Base-by-base conservation (phyloP, 2,888 invertebrate species). In the Rhamnusium bicolor region DNA sequence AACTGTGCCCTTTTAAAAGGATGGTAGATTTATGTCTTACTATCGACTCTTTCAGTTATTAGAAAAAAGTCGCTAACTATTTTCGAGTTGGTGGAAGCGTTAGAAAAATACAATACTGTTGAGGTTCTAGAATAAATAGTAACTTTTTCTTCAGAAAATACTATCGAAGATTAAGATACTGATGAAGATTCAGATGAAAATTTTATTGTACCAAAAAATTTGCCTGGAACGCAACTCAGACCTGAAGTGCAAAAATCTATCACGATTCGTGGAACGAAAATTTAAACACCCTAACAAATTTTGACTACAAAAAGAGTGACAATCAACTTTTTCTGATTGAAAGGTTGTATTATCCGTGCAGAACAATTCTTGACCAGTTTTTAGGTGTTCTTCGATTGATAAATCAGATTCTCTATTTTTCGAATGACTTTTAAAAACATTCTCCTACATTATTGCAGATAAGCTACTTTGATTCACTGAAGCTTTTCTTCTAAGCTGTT, bases 351-450 rank as follows among this genome's bases (percentile, higher is more conserved):
- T 16, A 16, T 29, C 29, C 16, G 56, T 27, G 14, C 14, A 2
- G 4, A 58, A 29, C n/a, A 58, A 58, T 58, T 16, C 29, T n/a
- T 27, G 29, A 14, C 29, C 56, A 29, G 29, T 7, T 58, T 58
- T 16, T 29, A 29, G 14, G 14, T 58, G 56, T 58, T 58, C 16
- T 58, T 58, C 24, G 29, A 58, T 16, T 58, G 8, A 16, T 58
- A 16, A 58, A 16, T 58, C 16, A 58, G 6, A 29, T 27, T 7
- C 14, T 58, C 29, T 8, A 16, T 29, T 58, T 29, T 58, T 29
- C 56, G 5, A 29, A 29, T 29, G 14, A 29, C 29, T 1, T 14
- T 14, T 14, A 29, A 56, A 29, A 16, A 29, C 27, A 58, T 16
- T 16, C 14, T 58, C 16, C 24, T 27, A 56, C 12, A 56, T 56